These are phyloP conservation scores for Nixonia krombeini DNA, from an alignment of 1,140 invertebrate genomes.

Conservation along the genomic window DNA sequence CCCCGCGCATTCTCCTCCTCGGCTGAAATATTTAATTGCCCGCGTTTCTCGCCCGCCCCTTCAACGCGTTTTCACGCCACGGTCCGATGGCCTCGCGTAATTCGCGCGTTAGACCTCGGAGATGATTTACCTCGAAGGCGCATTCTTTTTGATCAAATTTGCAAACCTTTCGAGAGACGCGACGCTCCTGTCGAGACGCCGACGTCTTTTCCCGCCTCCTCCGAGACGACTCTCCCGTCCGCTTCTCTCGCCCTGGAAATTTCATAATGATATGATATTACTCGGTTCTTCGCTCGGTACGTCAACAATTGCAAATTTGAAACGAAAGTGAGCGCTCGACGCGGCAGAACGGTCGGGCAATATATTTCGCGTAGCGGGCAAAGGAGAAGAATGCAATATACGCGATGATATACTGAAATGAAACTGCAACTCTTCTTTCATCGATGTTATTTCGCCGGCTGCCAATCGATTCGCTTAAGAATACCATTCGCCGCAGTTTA, in stretches of 20 bases:
- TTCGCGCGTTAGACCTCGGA: too few species aligned
- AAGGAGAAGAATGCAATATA: too few species aligned
- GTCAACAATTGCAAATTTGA: slow-evolving; percentile 1
- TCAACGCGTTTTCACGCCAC: too few species aligned
- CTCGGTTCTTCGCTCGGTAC: too few species aligned
- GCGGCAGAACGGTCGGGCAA: neutral
- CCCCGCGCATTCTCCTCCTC: neutral
- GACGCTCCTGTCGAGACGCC: neutral
- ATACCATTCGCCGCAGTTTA: too few species aligned
- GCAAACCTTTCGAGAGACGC: neutral
- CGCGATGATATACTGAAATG: too few species aligned
- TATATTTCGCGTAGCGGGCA: neutral
- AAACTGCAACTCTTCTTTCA: too few species aligned
- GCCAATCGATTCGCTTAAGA: too few species aligned
- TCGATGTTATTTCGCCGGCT: too few species aligned
- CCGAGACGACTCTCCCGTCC: neutral
- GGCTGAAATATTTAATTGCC: neutral
- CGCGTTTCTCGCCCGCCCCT: too few species aligned
- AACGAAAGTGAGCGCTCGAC: too few species aligned
- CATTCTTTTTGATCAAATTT: slow-evolving; percentile 4
- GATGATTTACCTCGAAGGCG: neutral
- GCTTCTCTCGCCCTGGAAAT: neutral
- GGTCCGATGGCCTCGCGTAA: too few species aligned
- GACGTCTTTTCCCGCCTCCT: neutral
- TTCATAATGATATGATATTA: neutral